Percentiles rank a stretch among this genome's conserved stretches.
Evolutionary conservation across 2,888 invertebrate species (phyloP).

Genomic region (Hypomecis atomaria): DNA sequence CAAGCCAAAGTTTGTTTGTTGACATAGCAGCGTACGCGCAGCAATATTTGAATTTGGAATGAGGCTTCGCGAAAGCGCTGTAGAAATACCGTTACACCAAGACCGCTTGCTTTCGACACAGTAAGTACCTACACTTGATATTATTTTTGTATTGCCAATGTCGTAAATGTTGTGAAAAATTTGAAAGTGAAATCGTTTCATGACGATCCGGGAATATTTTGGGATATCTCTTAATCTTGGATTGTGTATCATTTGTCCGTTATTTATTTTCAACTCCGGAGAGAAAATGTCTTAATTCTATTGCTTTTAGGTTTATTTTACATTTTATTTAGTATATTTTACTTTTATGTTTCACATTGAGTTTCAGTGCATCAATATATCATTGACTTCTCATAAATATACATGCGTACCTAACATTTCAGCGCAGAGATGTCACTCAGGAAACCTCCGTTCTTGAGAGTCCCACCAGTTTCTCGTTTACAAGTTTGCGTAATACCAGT

Average conservation of each 20-base stretch:
- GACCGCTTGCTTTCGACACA: constrained; percentile 56
- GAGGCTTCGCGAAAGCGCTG: constrained; percentile 68
- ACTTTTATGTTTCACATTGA: no score
- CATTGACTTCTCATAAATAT: background rate
- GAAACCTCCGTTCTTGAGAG: constrained; percentile 10
- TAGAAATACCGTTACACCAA: constrained; percentile 75
- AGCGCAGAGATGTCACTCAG: constrained; percentile 1
- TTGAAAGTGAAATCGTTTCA: constrained; percentile 25
- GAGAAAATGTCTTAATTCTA: no score
- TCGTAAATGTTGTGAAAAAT: constrained; percentile 14
- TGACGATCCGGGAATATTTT: background rate
- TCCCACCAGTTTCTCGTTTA: constrained; percentile 21
- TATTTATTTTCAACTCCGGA: no score
- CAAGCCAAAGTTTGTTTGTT: constrained; percentile 57
- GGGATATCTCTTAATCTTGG: background rate
- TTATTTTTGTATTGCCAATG: constrained; percentile 20
- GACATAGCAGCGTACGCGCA: constrained; percentile 62
- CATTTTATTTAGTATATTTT: background rate
- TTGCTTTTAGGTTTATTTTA: no score
- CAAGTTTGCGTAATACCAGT: constrained; percentile 41
- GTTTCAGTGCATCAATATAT: background rate
- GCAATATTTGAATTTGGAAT: constrained; percentile 69
- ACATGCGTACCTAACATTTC: background rate
- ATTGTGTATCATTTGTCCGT: no score
- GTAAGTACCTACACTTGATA: constrained; percentile 16